phyloP scores from a whole-genome alignment of 2,797 vertebrate genomes.

The Hydrocynus forskahlii region DNA sequence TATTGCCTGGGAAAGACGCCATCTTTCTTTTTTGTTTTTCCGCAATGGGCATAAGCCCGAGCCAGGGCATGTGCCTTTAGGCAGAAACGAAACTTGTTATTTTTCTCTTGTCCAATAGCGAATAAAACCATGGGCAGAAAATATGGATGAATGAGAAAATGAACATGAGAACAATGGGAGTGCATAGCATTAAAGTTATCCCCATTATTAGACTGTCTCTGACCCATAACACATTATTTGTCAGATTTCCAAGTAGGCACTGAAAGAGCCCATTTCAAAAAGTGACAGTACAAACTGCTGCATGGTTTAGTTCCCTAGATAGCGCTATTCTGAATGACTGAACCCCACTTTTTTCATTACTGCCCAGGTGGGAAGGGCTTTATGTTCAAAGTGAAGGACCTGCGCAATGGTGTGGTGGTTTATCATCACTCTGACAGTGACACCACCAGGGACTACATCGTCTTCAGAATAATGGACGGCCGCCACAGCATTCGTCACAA shows the following conservation, averaged over 20 bases:
- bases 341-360: not conserved
- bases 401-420: conserved; percentile 69
- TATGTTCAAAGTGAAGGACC: conserved; percentile 78
- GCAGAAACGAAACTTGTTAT: conserved; percentile 70
- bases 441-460: conserved; percentile 73
- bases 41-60: conserved; percentile 46
- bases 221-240: not conserved
- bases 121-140: conserved; percentile 53
- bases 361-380: conserved; percentile 80
- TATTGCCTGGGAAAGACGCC: conserved; percentile 72
- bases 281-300: not conserved
- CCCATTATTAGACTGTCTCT: not conserved
- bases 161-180: not conserved
- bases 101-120: conserved; percentile 60
- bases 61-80: conserved; percentile 68
- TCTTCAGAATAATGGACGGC: conserved; percentile 79
- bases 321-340: not conserved
- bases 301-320: not conserved
- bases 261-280: conserved; percentile 1
- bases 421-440: conserved; percentile 81
- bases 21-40: conserved; percentile 67
- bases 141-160: conserved; percentile 66
- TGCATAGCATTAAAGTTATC: not conserved
- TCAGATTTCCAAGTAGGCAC: not conserved
- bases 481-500: conserved; percentile 76